Conservation (phyloP, 1,140 invertebrate species). For the Penaeus japonicus region DNA sequence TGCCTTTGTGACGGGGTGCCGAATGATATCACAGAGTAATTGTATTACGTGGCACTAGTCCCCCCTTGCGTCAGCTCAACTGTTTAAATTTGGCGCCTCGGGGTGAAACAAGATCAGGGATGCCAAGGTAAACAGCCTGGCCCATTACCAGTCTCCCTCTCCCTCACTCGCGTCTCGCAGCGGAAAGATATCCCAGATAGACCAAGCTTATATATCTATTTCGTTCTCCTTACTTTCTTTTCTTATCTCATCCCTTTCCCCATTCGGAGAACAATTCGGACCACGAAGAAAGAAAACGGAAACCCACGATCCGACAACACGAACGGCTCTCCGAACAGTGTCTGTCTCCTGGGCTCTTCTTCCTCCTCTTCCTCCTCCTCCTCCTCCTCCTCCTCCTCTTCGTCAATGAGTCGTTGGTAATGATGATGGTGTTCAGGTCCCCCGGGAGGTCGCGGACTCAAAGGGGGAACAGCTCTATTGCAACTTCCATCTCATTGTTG, state of each 20-base stretch:
- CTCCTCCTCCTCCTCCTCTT: background rate
- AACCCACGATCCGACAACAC: background rate
- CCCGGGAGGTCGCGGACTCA: constrained; percentile 45
- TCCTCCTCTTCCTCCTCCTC: background rate
- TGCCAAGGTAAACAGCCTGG: constrained; percentile 45
- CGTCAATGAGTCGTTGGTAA: constrained; percentile 40
- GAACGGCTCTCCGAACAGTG: background rate
- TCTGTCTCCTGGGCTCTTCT: background rate
- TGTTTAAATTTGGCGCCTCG: constrained; percentile 58
- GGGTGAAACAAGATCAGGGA: constrained; percentile 55
- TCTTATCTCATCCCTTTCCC: too few relatives aligned
- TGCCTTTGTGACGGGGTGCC: constrained; percentile 53
- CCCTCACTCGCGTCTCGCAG: background rate
- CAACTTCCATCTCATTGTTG: constrained; percentile 52
- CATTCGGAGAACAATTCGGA: too few relatives aligned
- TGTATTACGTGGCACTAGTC: constrained; percentile 48
- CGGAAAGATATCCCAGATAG: background rate
- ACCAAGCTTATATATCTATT: background rate
- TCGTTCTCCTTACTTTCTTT: too few relatives aligned
- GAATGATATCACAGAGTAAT: constrained; percentile 57
- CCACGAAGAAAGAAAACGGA: too few relatives aligned
- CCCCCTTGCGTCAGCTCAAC: constrained; percentile 51
- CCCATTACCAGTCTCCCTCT: background rate
- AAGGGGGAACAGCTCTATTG: constrained; percentile 50
- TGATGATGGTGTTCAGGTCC: constrained; percentile 32